Conservation (phyloP, 2,888 invertebrate genomes). For the Meganola albula region DNA sequence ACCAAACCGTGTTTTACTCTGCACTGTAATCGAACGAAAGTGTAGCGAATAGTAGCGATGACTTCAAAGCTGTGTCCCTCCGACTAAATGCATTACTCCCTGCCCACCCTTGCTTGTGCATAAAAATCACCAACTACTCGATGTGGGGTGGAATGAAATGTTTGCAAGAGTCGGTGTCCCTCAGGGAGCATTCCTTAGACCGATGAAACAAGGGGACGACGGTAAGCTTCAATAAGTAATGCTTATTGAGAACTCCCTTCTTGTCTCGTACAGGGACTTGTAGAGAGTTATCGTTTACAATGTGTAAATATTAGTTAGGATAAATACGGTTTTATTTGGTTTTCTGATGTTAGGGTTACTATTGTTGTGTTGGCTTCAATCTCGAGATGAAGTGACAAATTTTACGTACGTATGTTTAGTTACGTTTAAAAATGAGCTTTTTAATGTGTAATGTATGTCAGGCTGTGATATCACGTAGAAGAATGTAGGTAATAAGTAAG, state of each 20-base stretch:
- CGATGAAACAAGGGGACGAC: slow-evolving; percentile 19
- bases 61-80: slow-evolving; percentile 39
- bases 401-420: no score
- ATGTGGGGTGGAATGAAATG: slow-evolving; percentile 57
- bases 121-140: slow-evolving; percentile 43
- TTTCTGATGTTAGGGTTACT: slow-evolving; percentile 6
- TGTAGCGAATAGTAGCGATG: no score
- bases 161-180: slow-evolving; percentile 36
- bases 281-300: slow-evolving; percentile 51
- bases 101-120: slow-evolving; percentile 31
- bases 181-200: slow-evolving; percentile 38
- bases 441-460: no score
- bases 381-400: no score
- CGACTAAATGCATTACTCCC: slow-evolving; percentile 43
- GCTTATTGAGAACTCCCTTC: slow-evolving; percentile 43
- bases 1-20: slow-evolving; percentile 26
- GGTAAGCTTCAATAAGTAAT: slow-evolving; percentile 51
- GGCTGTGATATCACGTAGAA: no score
- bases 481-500: no score
- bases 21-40: slow-evolving; percentile 27
- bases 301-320: slow-evolving; percentile 57
- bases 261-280: slow-evolving; percentile 27
- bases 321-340: slow-evolving; percentile 28
- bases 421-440: no score
- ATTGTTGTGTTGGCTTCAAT: slow-evolving; percentile 4